phyloP scores from a whole-genome alignment of 2,797 vertebrate genomes.

The Mastacembelus armatus region DNA sequence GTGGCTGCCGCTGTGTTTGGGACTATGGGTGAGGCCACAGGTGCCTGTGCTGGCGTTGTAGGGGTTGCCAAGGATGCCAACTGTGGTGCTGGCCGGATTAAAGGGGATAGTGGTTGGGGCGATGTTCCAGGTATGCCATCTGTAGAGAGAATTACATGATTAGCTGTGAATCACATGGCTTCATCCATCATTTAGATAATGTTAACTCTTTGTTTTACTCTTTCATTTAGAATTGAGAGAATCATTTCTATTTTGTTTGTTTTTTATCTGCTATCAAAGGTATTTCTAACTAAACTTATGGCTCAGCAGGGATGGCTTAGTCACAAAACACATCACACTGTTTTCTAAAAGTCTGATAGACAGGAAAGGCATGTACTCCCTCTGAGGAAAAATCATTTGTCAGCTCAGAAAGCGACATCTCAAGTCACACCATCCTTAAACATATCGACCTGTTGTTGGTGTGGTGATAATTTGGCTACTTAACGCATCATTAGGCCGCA shows the following conservation, averaged over 20 bases:
- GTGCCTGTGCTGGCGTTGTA: conserved; percentile 1
- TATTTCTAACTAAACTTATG: not conserved
- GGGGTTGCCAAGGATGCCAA: conserved; percentile 29
- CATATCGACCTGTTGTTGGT: not conserved
- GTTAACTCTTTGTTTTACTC: no score
- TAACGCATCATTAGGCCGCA: no score
- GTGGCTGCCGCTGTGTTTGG: conserved; percentile 76
- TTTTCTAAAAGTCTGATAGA: not conserved
- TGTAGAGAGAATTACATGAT: conserved; percentile 70
- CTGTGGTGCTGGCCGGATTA: conserved; percentile 78
- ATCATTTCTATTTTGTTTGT: no score
- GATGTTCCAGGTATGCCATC: conserved; percentile 77
- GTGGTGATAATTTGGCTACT: not conserved
- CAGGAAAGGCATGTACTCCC: not conserved
- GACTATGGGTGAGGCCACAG: conserved; percentile 17
- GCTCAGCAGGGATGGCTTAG: not conserved
- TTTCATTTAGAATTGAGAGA: no score
- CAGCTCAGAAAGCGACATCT: not conserved
- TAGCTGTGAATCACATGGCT: not conserved
- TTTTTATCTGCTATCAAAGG: no score
- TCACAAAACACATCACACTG: not conserved
- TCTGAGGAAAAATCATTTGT: not conserved
- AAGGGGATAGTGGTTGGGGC: conserved; percentile 71
- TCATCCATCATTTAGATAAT: conserved; percentile 22
- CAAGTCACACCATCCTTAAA: not conserved